A percentile compares a stretch with the other conserved stretches of the same genome.
Conservation (phyloP, 2,888 invertebrate species). For the Cetonia aurata region DNA sequence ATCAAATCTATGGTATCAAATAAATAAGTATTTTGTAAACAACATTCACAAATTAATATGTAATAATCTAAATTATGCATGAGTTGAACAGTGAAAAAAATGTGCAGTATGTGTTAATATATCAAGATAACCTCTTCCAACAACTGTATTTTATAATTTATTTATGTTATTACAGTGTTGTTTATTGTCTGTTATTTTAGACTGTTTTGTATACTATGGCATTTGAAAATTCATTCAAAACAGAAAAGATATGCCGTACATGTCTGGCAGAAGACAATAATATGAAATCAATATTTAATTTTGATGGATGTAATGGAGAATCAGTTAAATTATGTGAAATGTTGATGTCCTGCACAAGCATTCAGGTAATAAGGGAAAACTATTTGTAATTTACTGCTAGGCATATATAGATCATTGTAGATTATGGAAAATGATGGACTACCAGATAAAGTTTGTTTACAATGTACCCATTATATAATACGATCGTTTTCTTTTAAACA, state of each 20-base stretch:
- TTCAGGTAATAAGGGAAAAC: conserved; percentile 57
- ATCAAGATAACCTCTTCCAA: no score
- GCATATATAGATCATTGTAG: conserved; percentile 50
- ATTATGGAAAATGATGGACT: conserved; percentile 63
- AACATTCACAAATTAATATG: no score
- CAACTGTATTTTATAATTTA: no score
- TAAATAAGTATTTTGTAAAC: no score
- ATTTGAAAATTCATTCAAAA: conserved; percentile 54
- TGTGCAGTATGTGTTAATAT: no score
- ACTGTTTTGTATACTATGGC: conserved; percentile 44
- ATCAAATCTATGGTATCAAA: no score
- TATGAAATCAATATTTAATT: conserved; percentile 62
- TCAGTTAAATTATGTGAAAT: conserved; percentile 60
- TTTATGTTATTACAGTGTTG: no score
- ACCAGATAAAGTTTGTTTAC: conserved; percentile 63
- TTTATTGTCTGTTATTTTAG: neutral
- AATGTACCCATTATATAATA: conserved; percentile 63
- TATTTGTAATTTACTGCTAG: neutral
- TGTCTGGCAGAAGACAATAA: conserved; percentile 61
- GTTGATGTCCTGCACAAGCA: conserved; percentile 62
- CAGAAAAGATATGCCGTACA: conserved; percentile 64
- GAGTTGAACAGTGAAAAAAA: no score
- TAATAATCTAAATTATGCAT: no score
- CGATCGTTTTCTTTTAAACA: conserved; percentile 63
- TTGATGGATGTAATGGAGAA: conserved; percentile 60